Evolutionary conservation across 2,797 vertebrate species (phyloP).

Genomic region (Lerista edwardsae): DNA sequence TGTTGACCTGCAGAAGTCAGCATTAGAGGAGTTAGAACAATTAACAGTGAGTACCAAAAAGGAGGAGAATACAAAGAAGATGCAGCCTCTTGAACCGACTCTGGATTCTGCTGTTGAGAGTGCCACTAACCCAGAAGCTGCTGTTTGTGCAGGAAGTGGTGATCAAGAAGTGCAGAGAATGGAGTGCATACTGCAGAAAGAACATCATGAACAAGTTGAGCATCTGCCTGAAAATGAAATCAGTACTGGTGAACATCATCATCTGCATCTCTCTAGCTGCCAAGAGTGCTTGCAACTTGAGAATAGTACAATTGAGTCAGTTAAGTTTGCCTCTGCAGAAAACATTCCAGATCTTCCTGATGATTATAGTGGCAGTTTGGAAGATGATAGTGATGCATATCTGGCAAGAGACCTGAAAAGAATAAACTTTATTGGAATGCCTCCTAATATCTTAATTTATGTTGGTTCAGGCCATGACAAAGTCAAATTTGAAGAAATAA

Average conservation of each 20-base stretch:
- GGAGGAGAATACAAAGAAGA: neutral
- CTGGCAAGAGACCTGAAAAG: slow-evolving; percentile 33
- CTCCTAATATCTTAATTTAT: slow-evolving; percentile 89
- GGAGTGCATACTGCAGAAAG: slow-evolving; percentile 11
- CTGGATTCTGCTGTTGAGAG: neutral
- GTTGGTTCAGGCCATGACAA: slow-evolving; percentile 71
- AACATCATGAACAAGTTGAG: neutral
- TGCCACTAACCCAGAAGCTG: neutral
- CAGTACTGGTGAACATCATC: slow-evolving; percentile 72
- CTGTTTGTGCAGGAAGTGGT: slow-evolving; percentile 18
- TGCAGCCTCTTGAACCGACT: slow-evolving; percentile 6
- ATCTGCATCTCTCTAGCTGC: slow-evolving; percentile 92
- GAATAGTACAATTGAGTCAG: slow-evolving; percentile 91
- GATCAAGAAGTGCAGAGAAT: slow-evolving; percentile 4
- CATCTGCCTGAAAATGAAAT: slow-evolving; percentile 22
- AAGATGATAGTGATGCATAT: slow-evolving; percentile 20
- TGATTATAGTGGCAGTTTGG: slow-evolving; percentile 56
- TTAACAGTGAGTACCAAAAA: slow-evolving; percentile 1
- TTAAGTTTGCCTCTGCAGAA: slow-evolving; percentile 88
- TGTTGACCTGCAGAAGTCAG: slow-evolving; percentile 81
- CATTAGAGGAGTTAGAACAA: slow-evolving; percentile 72
- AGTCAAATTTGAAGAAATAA: slow-evolving; percentile 75
- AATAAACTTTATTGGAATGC: slow-evolving; percentile 72
- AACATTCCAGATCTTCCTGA: slow-evolving; percentile 88
- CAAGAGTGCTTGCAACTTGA: slow-evolving; percentile 92